phyloP scores from a whole-genome alignment of 2,888 invertebrate genomes.

The Frankliniella fusca region DNA sequence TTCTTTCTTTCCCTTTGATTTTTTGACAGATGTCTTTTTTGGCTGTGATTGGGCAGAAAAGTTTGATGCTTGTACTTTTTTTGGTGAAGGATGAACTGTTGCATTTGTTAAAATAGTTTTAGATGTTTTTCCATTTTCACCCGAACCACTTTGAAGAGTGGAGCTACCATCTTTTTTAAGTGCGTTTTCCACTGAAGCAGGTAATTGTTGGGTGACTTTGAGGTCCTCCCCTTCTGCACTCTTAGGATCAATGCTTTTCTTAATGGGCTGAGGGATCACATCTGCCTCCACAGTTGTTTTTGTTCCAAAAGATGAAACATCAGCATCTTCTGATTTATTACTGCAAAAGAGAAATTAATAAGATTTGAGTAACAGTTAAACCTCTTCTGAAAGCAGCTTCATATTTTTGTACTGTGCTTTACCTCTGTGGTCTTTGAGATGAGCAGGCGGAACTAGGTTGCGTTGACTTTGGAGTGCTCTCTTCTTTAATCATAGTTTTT shows the following conservation, averaged over 20 bases:
- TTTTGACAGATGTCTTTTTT: constrained; percentile 25
- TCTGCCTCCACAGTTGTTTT: constrained; percentile 10
- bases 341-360: background rate
- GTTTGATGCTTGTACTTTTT: background rate
- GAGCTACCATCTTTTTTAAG: background rate
- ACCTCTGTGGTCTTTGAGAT: constrained; percentile 7
- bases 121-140: background rate
- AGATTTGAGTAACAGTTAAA: no score
- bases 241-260: background rate
- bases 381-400: no score
- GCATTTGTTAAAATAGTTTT: constrained; percentile 28
- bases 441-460: background rate
- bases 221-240: background rate
- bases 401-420: background rate
- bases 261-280: background rate
- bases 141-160: background rate
- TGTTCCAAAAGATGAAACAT: background rate
- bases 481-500: constrained; percentile 65
- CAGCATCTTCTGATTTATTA: constrained; percentile 7
- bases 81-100: background rate
- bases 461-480: constrained; percentile 44
- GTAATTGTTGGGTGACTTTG: background rate
- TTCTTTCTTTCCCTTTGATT: constrained; percentile 47
- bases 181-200: background rate
- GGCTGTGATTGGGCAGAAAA: background rate